Evolutionary conservation across 1,140 invertebrate genomes (phyloP).

Genomic region (Anastrepha obliqua): DNA sequence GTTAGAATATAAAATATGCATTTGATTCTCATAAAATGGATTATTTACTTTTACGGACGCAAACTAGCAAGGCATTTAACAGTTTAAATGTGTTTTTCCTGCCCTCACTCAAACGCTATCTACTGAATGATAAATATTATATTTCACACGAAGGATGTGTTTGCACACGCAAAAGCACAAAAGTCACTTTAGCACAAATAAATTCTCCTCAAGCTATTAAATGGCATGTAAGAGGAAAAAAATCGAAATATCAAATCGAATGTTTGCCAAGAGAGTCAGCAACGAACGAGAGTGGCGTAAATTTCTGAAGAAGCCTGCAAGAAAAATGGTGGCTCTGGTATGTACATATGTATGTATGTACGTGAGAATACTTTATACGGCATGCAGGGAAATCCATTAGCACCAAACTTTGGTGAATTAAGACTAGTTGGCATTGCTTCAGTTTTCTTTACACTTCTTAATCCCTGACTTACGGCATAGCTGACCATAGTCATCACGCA

Average conservation of each 20-base stretch:
- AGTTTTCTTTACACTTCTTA: too few relatives aligned
- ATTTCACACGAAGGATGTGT: slow-evolving; percentile 1
- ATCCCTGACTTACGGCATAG: too few relatives aligned
- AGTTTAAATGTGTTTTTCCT: not conserved
- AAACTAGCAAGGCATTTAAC: not conserved
- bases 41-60: not conserved
- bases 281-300: not conserved
- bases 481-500: too few relatives aligned
- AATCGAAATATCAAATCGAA: slow-evolving; percentile 21
- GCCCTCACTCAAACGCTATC: not conserved
- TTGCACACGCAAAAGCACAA: not conserved
- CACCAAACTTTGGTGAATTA: too few relatives aligned
- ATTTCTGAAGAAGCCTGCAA: not conserved
- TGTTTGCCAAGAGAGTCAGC: slow-evolving; percentile 1
- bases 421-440: too few relatives aligned
- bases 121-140: not conserved
- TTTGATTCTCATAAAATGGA: slow-evolving; percentile 29
- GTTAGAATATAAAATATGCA: slow-evolving; percentile 30
- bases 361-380: not conserved
- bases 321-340: not conserved
- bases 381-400: too few relatives aligned
- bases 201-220: slow-evolving; percentile 31
- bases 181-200: slow-evolving; percentile 38
- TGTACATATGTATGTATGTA: not conserved
- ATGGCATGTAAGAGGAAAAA: slow-evolving; percentile 8